A percentile compares a stretch with the other conserved stretches of the same genome.
Conservation (phyloP, 2,888 invertebrate species). For the Hermodice carunculata region DNA sequence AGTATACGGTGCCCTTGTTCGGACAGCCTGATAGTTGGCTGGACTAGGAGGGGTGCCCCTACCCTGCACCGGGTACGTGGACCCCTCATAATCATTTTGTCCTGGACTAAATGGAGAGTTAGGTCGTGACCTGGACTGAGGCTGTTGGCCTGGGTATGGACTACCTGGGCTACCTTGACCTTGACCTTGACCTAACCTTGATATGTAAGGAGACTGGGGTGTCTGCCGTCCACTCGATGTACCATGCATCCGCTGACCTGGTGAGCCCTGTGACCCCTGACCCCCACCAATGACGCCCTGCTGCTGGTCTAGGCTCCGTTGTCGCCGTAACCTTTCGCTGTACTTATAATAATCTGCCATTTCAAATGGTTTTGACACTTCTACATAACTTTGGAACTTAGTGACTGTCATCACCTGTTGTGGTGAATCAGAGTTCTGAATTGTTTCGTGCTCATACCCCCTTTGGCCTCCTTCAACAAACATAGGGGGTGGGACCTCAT, state of each 20-base stretch:
- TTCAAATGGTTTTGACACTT: conserved; percentile 96
- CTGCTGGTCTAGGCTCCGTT: no score
- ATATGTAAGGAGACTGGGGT: no score
- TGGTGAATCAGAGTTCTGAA: neutral
- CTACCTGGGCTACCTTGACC: neutral
- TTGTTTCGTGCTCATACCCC: neutral
- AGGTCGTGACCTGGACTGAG: conserved; percentile 16
- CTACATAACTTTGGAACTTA: conserved; percentile 75
- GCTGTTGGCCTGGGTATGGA: neutral
- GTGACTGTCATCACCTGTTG: conserved; percentile 25
- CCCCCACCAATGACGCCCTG: no score
- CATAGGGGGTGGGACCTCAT: conserved; percentile 19
- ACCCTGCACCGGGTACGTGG: neutral
- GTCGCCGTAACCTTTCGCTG: conserved; percentile 90
- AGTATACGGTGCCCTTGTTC: conserved; percentile 1
- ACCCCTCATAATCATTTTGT: no score
- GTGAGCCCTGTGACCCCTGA: no score
- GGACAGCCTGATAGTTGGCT: neutral
- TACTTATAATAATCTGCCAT: conserved; percentile 99
- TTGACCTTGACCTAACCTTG: neutral
- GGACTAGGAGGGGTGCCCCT: no score
- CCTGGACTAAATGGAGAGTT: conserved; percentile 12
- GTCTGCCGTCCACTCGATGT: no score
- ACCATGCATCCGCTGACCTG: no score
- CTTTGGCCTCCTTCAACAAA: neutral